Evolutionary conservation across 2,113 vertebrate genomes (phyloP).

Genomic region (Okapia johnstoni): DNA sequence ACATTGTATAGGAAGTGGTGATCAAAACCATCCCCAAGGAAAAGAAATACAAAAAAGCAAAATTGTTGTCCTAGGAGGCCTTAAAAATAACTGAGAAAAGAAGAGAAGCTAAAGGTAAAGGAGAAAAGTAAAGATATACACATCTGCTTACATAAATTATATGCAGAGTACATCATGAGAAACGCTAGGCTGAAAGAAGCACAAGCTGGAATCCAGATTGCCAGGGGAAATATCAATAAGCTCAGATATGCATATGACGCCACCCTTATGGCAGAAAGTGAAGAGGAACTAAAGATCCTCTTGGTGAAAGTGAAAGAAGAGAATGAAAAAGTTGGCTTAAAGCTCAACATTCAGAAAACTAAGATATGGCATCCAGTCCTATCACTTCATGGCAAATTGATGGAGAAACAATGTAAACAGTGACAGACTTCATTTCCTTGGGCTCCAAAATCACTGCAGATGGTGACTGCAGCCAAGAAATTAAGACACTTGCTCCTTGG

Average conservation of each 20-base stretch:
- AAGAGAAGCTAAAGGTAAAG: not conserved
- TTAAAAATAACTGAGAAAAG: not conserved
- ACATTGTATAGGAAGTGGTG: not conserved
- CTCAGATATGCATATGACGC: not conserved
- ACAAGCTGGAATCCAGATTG: not conserved
- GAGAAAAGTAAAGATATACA: not conserved
- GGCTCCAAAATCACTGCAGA: not conserved
- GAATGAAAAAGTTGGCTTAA: not conserved
- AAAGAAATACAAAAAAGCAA: not conserved
- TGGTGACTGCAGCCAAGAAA: not conserved
- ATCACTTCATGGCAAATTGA: not conserved
- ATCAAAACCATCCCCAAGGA: not conserved
- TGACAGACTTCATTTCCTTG: not conserved
- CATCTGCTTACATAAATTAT: not conserved
- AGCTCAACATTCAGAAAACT: not conserved
- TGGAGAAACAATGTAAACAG: not conserved
- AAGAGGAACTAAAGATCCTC: not conserved
- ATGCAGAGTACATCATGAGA: not conserved
- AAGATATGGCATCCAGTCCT: not conserved
- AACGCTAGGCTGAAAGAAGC: not conserved
- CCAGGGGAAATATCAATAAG: not conserved
- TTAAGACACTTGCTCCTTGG: not conserved
- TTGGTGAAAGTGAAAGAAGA: not conserved
- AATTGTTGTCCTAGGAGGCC: not conserved
- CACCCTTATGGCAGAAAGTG: not conserved